A percentile compares a stretch with the other conserved stretches of the same genome.
Conservation (phyloP, 2,113 vertebrate species). For the Spea multiplicata region DNA sequence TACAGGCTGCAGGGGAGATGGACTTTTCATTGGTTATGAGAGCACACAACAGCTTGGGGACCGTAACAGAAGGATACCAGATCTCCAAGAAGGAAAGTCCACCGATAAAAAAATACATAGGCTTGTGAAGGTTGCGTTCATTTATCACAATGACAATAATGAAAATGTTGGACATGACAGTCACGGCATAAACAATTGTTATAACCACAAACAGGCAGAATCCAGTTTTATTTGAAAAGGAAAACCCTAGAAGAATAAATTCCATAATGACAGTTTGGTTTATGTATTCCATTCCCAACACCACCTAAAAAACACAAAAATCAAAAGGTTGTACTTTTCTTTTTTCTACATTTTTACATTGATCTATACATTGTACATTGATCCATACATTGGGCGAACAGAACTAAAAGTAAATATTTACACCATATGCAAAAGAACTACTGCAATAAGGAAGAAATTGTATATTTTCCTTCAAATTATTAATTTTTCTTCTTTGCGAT, state of each 20-base stretch:
- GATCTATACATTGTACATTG: not conserved
- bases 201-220: constrained; percentile 8
- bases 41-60: constrained; percentile 37
- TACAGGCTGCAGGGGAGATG: constrained; percentile 36
- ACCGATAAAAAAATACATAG: constrained; percentile 50
- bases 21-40: constrained; percentile 12
- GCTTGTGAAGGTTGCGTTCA: constrained; percentile 18
- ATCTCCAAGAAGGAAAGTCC: constrained; percentile 41
- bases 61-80: constrained; percentile 20
- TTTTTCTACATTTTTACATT: not conserved
- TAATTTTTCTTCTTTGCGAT: not conserved
- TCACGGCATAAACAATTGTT: not conserved
- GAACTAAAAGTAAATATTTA: not conserved
- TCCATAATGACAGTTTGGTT: not conserved
- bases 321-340: too few relatives aligned
- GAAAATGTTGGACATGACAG: not conserved
- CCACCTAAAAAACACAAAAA: too few relatives aligned
- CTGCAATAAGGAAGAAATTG: not conserved
- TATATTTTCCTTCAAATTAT: not conserved
- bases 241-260: constrained; percentile 27
- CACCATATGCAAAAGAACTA: too few relatives aligned
- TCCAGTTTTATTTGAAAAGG: not conserved
- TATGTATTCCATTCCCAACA: too few relatives aligned
- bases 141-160: not conserved
- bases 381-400: not conserved